These are phyloP conservation scores for Halocynthia aurantium DNA, from an alignment of 23 tunicate species.

Conservation along the genomic window DNA sequence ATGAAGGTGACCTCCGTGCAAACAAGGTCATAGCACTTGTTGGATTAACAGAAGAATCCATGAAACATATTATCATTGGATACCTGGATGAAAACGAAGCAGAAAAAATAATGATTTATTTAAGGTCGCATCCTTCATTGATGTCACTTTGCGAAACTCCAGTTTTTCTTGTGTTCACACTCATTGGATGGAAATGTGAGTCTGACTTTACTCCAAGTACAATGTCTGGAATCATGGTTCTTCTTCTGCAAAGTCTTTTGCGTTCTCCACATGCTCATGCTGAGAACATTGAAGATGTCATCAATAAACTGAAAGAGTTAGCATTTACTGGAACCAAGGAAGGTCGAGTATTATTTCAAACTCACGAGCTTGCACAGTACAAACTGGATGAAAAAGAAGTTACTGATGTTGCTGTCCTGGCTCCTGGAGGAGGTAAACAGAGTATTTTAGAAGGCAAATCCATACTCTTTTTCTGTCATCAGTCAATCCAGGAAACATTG, in stretches of 20 bases:
- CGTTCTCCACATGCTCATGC: constrained; percentile 5
- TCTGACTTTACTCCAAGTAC: background rate
- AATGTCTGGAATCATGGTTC: constrained; percentile 3
- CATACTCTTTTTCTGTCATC: background rate
- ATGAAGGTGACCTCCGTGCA: background rate
- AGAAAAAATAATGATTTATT: background rate
- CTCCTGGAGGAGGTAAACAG: background rate
- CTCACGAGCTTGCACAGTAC: background rate
- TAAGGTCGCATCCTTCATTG: background rate
- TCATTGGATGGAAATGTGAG: background rate
- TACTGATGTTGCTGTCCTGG: background rate
- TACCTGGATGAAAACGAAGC: background rate
- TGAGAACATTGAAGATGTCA: background rate
- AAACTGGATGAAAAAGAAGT: background rate
- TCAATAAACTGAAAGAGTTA: background rate
- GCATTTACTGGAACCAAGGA: background rate
- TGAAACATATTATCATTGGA: background rate
- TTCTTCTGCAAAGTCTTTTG: background rate
- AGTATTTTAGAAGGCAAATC: background rate
- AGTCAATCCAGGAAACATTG: background rate
- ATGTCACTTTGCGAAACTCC: background rate
- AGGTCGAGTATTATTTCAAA: background rate
- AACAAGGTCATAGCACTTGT: constrained; percentile 2
- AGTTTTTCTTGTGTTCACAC: background rate
- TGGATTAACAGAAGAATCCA: constrained; percentile 6